These are phyloP conservation scores for Conomelus anceps DNA, from an alignment of 2,888 invertebrate genomes.

Conservation along the genomic window DNA sequence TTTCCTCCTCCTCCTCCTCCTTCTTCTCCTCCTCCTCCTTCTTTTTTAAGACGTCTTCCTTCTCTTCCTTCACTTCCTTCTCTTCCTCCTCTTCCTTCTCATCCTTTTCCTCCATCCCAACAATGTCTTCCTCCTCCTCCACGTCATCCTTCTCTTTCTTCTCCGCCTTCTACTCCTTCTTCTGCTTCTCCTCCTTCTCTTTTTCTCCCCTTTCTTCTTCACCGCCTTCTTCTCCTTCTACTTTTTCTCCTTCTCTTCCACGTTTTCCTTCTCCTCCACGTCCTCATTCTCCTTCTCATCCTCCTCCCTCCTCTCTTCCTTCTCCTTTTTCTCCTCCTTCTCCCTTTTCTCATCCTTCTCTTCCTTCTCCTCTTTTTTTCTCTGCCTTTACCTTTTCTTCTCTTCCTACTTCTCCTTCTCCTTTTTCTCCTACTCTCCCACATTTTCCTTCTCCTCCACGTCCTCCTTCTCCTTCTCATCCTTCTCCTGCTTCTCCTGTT, in stretches of 20 bases:
- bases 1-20: neutral
- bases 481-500: too few relatives aligned
- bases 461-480: too few relatives aligned
- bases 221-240: neutral
- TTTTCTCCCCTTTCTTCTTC: neutral
- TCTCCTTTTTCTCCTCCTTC: neutral
- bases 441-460: neutral
- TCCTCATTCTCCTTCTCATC: neutral
- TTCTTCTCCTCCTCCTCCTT: neutral
- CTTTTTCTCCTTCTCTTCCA: neutral
- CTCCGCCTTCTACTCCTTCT: neutral
- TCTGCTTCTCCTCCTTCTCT: neutral
- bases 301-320: neutral
- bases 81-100: too few relatives aligned
- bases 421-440: neutral
- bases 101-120: neutral
- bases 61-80: neutral
- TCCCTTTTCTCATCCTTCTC: too few relatives aligned
- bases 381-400: neutral
- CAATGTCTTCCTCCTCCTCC: neutral
- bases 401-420: neutral
- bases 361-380: neutral
- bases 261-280: neutral
- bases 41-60: too few relatives aligned
- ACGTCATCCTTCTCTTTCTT: neutral